Base-by-base conservation (phyloP, 2,797 vertebrate genomes). In the Danio jaintianensis region DNA sequence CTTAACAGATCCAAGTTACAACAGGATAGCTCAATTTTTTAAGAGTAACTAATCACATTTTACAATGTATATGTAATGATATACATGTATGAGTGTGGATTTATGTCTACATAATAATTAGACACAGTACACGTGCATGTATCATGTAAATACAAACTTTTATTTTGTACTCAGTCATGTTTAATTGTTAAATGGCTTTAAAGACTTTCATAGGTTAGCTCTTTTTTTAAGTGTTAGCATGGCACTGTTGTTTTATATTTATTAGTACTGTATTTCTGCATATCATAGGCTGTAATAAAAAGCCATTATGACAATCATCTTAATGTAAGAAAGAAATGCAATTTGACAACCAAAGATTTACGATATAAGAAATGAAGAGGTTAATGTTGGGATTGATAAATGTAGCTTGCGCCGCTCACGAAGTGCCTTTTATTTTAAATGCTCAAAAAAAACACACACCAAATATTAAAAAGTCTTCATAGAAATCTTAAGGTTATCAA, bases 281-380 rank as follows among this genome's bases (percentile, higher is more conserved):
- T 62, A 62, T 70, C 58, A 29, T n/a, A 76, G 56, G 40, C 16
- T 52, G 40, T 53, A 61, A 84, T 86, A 81, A 89, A 78, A 92
- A 92, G 90, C 89, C 89, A 88, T 88, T 86, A n/a, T 82, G 86
- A 88, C 85, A 91, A 90, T 92, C 88, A 81, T 87, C 85, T 86
- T 85, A 76, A 43, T 64, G 42, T 55, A 43, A 52, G 42, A 48
- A 72, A 85, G 83, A 48, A 48, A 72, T 85, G 82, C 61, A 56
- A 47, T 85, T 82, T 76, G 38, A 59, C 86, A 83, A 87, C 87
- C 88, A 90, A 88, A 90, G 87, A 86, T 87, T 84, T 80, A 89
- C 90, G 86, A 90, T 82, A 12, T 20, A 20, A 76, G 47, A 18
- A 69, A 36, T 45, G 29, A 78, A 66, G 42, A 72, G 67, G 6